Conservation (phyloP, 2,113 vertebrate genomes). For the Saccopteryx bilineata region DNA sequence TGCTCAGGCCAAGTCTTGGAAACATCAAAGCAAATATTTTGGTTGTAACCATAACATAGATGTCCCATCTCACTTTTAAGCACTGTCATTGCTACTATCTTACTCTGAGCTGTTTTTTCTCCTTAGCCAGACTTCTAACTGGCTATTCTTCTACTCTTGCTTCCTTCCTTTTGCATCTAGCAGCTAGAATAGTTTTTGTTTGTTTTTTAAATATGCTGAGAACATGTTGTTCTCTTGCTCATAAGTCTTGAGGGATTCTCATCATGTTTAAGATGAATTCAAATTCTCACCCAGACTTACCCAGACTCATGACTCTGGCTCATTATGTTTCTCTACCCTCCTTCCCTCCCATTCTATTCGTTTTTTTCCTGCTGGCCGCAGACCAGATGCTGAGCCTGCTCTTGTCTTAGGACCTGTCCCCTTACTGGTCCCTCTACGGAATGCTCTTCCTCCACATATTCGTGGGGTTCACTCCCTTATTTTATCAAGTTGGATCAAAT, state of each 20-base stretch:
- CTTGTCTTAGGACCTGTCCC: not conserved
- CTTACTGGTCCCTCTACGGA: not conserved
- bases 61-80: not conserved
- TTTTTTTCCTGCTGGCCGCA: accelerated
- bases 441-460: not conserved
- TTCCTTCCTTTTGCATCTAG: not conserved
- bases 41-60: not conserved
- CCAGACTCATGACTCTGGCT: not conserved
- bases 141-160: not conserved
- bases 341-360: not conserved
- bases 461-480: not conserved
- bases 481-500: not conserved
- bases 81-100: not conserved
- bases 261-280: not conserved
- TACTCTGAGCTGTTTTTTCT: not conserved
- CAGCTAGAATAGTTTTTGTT: not conserved
- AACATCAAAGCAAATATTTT: not conserved
- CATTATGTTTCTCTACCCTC: not conserved
- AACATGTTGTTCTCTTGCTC: not conserved
- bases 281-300: not conserved
- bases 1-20: not conserved
- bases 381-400: accelerated
- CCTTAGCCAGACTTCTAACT: not conserved
- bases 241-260: not conserved
- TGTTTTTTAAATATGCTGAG: not conserved